phyloP scores from a whole-genome alignment of 2,797 vertebrate species.

The Remorina albescens region DNA sequence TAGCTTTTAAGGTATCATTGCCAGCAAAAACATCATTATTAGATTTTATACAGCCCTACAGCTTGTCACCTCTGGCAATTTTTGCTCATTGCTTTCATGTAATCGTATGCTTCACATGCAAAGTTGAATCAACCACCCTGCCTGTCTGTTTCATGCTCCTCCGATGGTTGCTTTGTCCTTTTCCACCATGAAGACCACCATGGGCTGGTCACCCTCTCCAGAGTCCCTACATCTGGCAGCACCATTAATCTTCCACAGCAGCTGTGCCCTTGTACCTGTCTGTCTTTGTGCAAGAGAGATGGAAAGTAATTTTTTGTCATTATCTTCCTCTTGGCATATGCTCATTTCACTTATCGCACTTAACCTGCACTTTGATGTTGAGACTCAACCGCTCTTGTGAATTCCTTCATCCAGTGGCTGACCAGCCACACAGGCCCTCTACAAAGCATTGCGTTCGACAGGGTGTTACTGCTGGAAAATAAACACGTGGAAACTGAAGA shows the following conservation, averaged over 20 bases:
- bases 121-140: slow-evolving; percentile 57
- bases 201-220: slow-evolving; percentile 76
- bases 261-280: slow-evolving; percentile 81
- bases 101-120: slow-evolving; percentile 44
- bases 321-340: slow-evolving; percentile 83
- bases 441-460: slow-evolving; percentile 41
- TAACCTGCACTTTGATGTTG: slow-evolving; percentile 78
- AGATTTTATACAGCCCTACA: slow-evolving; percentile 32
- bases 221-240: slow-evolving; percentile 81
- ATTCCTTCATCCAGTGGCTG: slow-evolving; percentile 56
- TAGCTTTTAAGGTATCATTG: slow-evolving; percentile 48
- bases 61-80: slow-evolving; percentile 56
- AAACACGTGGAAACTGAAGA: slow-evolving; percentile 75
- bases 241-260: slow-evolving; percentile 83
- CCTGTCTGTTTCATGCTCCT: slow-evolving; percentile 48
- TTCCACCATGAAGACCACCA: slow-evolving; percentile 69
- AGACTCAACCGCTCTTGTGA: slow-evolving; percentile 51
- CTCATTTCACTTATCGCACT: slow-evolving; percentile 84
- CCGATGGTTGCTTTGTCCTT: slow-evolving; percentile 77
- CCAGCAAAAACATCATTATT: slow-evolving; percentile 59
- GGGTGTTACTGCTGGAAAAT: slow-evolving; percentile 46
- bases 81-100: slow-evolving; percentile 49
- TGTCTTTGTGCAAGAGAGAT: slow-evolving; percentile 82
- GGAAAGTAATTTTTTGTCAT: slow-evolving; percentile 84
- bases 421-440: slow-evolving; percentile 49